Evolutionary conservation across 2,888 invertebrate genomes (phyloP), one percentile per base, ranked within the genome.

Genomic region (Pyrochroa serraticornis): DNA sequence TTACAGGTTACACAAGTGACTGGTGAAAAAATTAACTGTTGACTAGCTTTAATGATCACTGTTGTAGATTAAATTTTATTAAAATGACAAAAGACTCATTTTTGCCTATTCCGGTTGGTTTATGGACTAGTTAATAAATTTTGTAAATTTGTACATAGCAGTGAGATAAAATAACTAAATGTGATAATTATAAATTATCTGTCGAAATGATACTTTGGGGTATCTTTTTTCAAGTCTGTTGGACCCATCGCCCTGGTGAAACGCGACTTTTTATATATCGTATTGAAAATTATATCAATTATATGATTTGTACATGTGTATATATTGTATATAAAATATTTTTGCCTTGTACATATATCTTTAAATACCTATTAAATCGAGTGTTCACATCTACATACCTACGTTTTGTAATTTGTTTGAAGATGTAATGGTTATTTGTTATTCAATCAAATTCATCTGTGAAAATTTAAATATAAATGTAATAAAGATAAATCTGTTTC

Each of bases 371-470:
- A 57, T 58, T 59, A 49, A 58, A 70, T 71, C 71, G 69, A 71
- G 71, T 74, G 72, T 72, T 72, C 68, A 65, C 64, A 71, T 68
- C 70, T 66, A 66, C 64, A 65, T 70, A 62, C 58, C 65, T 71
- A 60, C 55, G 22, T 54, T 64, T 73, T 74, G 69, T 72, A 72
- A 71, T 67, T 71, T 49, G 71, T 70, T 71, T 70, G 65, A 68
- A 66, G 55, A 59, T 71, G 69, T 73, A 71, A 72, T 69, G 68
- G 69, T 70, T 71, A 69, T 71, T 68, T 70, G 73, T 75, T 75
- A 74, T 70, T 66, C 71, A 71, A 75, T 74, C 71, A 73, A 73
- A 72, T 71, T 75, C 72, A 71, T 73, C 72, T 76, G 75, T 76
- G 75, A 74, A 72, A 71, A 73, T 71, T 72, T 67, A 74, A 72